Percentiles rank a stretch among this genome's conserved stretches.
These are phyloP conservation scores for Elysia chlorotica DNA, from an alignment of 1,140 invertebrate genomes.

Conservation along the genomic window DNA sequence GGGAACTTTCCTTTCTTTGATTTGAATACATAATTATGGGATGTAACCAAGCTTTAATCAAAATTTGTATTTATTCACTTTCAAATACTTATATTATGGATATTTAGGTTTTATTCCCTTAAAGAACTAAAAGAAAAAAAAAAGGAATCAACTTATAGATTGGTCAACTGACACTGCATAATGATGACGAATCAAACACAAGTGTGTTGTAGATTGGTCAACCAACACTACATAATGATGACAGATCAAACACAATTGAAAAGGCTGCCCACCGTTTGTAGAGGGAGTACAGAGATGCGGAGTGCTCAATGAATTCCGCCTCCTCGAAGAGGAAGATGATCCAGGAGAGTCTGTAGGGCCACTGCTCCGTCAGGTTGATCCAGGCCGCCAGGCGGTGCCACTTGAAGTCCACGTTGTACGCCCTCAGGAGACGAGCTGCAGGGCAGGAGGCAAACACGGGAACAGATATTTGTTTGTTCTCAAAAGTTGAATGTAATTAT, in stretches of 20 bases:
- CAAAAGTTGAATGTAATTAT: too few species aligned
- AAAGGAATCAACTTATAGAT: too few species aligned
- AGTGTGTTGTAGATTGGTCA: too few species aligned
- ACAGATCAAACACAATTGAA: too few species aligned
- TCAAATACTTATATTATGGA: background rate
- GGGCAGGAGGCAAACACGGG: background rate
- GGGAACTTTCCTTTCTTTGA: too few species aligned
- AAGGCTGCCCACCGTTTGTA: conserved; percentile 80
- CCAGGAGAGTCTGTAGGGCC: conserved; percentile 97
- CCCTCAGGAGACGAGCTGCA: conserved; percentile 86
- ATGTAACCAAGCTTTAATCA: too few species aligned
- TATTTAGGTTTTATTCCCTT: background rate
- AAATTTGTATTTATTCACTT: too few species aligned
- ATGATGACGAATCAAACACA: too few species aligned
- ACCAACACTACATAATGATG: too few species aligned
- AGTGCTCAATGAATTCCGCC: conserved; percentile 87
- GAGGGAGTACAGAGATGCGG: conserved; percentile 81
- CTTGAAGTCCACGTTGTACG: conserved; percentile 98
- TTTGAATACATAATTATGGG: too few species aligned
- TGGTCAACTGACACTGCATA: too few species aligned
- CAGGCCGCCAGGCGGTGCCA: conserved; percentile 97
- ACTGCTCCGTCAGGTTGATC: conserved; percentile 98
- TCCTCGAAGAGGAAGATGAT: conserved; percentile 93
- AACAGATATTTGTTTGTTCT: too few species aligned
- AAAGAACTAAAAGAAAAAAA: background rate